Evolutionary conservation across 23 tunicate genomes (phyloP), one percentile per base, ranked within the genome.

Genomic region (Corella eumyota): DNA sequence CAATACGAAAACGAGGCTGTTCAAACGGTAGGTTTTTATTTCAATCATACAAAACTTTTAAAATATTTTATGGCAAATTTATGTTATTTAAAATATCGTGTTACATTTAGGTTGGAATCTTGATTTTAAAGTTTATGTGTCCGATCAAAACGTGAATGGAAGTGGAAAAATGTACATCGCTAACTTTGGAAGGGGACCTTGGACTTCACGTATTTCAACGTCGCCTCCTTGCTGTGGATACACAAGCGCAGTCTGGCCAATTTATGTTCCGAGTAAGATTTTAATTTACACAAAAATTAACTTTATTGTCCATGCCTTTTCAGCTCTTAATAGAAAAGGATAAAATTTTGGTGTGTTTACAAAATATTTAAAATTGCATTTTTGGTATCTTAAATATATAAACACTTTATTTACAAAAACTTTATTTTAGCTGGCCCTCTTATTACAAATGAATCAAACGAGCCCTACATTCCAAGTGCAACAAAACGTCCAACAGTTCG

Each of bases 201-300:
- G 78, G 76, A 74, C 74, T 0, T 67, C 74, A 13, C 72, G 72
- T 4, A 50, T 82, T 2, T 58, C 76, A 3, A 67, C 67, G 24
- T 7, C 13, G 2, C n/a, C 15, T 0, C 78, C 80, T 1, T 72
- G 71, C 28, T 64, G 75, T 53, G 92, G 92, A 15, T 82, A 82
- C 54, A 38, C 36, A 0, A 36, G 30, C 15, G 34, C 71, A 0
- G 50, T 45, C 1, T 73, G 72, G 69, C 58, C 60, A 38, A 55
- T 82, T 26, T 82, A 58, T 44, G 76, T 67, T 24, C 92, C 81
- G 32, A 67, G 92, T 82, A 67, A 66, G 90, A 38, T 26, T 0
- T 11, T 3, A 48, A 3, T 62, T 34, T 32, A 60, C 50, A 19
- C 9, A 53, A 53, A 53, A 19, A n/a, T n/a, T n/a, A n/a, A n/a